Evolutionary conservation across 2,797 vertebrate species (phyloP).

Genomic region (Catharus ustulatus): DNA sequence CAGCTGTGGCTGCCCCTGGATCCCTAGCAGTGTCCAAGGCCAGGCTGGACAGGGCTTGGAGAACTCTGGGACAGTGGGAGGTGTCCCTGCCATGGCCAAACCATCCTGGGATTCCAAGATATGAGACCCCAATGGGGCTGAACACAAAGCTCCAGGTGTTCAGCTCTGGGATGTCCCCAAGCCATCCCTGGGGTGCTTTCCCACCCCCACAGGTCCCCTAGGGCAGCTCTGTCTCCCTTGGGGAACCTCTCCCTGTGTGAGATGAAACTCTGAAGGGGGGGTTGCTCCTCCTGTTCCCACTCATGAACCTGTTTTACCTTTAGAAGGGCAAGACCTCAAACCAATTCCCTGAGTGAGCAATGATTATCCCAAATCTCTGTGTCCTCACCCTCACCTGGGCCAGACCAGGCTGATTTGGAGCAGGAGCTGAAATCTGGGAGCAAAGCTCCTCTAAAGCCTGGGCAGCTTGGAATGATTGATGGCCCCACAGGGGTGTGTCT

Average conservation of each 20-base stretch:
- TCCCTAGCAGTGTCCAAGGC: neutral
- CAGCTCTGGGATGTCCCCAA: neutral
- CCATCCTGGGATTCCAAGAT: neutral
- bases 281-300: neutral
- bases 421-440: neutral
- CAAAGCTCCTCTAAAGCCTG: neutral
- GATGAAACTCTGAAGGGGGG: neutral
- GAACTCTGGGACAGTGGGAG: neutral
- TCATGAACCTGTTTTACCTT: neutral
- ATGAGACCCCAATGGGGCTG: fast-evolving
- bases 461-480: neutral
- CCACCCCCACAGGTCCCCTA: neutral
- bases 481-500: neutral
- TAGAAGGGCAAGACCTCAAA: neutral
- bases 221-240: neutral
- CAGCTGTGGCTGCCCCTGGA: neutral
- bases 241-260: neutral
- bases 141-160: neutral
- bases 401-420: neutral
- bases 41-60: neutral
- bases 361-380: neutral
- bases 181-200: neutral
- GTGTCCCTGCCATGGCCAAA: neutral
- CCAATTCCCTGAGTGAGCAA: neutral
- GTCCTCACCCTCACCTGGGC: neutral